Evolutionary conservation across 2,888 invertebrate genomes (phyloP).

Genomic region (Volucella inanis): DNA sequence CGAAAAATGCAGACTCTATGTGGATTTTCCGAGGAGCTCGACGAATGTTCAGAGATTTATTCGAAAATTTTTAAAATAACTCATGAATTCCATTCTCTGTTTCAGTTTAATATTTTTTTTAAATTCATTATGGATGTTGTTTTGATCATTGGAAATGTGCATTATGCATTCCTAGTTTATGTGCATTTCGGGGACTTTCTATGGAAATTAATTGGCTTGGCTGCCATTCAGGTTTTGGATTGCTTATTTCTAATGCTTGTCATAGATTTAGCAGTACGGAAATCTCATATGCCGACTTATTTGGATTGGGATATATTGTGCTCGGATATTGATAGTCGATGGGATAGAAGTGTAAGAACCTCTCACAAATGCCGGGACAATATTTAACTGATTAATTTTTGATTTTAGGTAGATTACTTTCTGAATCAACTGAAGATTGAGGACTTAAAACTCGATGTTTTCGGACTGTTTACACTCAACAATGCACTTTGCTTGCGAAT

Average conservation of each 20-base stretch:
- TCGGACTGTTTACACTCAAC: too few species aligned
- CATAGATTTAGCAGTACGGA: slow-evolving; percentile 77
- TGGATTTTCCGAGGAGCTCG: slow-evolving; percentile 78
- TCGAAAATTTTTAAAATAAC: slow-evolving; percentile 76
- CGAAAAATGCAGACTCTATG: slow-evolving; percentile 78
- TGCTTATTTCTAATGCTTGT: slow-evolving; percentile 78
- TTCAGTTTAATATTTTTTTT: slow-evolving; percentile 78
- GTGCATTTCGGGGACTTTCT: slow-evolving; percentile 68
- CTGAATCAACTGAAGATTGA: too few species aligned
- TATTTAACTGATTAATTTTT: too few species aligned
- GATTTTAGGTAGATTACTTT: too few species aligned
- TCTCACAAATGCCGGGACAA: background rate
- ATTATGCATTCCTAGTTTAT: slow-evolving; percentile 76
- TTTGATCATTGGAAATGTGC: slow-evolving; percentile 77
- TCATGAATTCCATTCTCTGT: slow-evolving; percentile 75
- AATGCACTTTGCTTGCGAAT: too few species aligned
- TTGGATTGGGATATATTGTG: slow-evolving; percentile 78
- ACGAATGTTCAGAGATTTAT: slow-evolving; percentile 76
- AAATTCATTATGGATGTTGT: slow-evolving; percentile 79
- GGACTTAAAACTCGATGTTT: too few species aligned
- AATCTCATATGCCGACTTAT: slow-evolving; percentile 66
- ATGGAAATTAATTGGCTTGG: slow-evolving; percentile 74
- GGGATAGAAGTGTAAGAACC: slow-evolving; percentile 79
- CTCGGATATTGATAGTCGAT: slow-evolving; percentile 79
- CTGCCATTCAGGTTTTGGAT: slow-evolving; percentile 77